A percentile compares a stretch with the other conserved stretches of the same genome.
These are phyloP conservation scores for Caradrina clavipalpis DNA, from an alignment of 2,888 invertebrate genomes.

Conservation along the genomic window DNA sequence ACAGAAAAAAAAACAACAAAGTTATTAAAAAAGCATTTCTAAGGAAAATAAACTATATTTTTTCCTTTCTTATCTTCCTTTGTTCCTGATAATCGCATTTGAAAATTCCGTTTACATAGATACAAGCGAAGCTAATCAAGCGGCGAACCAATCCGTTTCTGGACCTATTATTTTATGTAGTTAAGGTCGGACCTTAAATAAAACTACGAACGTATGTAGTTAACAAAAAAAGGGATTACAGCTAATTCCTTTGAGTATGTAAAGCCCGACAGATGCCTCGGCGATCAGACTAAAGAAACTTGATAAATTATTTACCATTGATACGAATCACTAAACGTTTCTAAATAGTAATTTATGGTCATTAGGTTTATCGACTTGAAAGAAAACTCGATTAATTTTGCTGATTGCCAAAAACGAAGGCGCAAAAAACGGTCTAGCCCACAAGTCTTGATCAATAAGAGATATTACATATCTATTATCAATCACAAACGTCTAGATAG, in stretches of 20 bases:
- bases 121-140: no score
- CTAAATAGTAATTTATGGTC: slow-evolving; percentile 13
- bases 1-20: no score
- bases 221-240: neutral
- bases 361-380: slow-evolving; percentile 30
- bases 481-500: slow-evolving; percentile 45
- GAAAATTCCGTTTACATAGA: no score
- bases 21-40: no score
- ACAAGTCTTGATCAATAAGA: slow-evolving; percentile 25
- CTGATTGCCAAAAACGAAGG: slow-evolving; percentile 16
- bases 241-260: neutral
- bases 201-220: no score
- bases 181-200: no score
- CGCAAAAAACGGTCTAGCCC: slow-evolving; percentile 28
- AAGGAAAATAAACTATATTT: no score
- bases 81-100: no score
- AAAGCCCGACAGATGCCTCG: neutral
- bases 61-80: no score
- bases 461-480: slow-evolving; percentile 35
- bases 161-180: no score
- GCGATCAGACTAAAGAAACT: slow-evolving; percentile 1
- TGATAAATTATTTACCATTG: slow-evolving; percentile 19
- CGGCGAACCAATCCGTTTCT: no score
- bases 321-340: slow-evolving; percentile 18
- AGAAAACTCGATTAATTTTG: slow-evolving; percentile 25